A percentile compares a stretch with the other conserved stretches of the same genome.
These are phyloP conservation scores for Polypedilum vanderplanki DNA, from an alignment of 1,140 invertebrate genomes.

Conservation along the genomic window DNA sequence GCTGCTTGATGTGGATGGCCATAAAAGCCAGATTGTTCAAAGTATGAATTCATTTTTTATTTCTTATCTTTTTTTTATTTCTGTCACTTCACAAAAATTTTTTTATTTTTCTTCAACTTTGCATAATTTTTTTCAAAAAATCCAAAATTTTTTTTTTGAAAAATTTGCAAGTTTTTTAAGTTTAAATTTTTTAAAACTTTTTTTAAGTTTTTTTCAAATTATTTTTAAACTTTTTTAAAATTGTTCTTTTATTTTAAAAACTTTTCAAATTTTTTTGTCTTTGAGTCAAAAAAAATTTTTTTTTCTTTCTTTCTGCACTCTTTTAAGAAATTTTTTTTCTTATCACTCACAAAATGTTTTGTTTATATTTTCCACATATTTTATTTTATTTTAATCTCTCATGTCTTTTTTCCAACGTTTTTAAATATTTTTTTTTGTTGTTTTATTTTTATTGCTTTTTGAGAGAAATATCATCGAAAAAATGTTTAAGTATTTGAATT, in stretches of 20 bases:
- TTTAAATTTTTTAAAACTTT: neutral
- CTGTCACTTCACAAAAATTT: neutral
- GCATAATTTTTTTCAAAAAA: constrained; percentile 26
- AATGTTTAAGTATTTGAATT: no score
- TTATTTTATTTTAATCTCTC: neutral
- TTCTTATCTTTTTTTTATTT: neutral
- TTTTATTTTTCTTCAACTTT: constrained; percentile 20
- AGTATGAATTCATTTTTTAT: constrained; percentile 84
- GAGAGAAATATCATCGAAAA: no score
- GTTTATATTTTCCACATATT: neutral
- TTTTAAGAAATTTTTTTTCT: neutral
- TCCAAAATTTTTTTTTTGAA: no score
- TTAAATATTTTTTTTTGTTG: no score
- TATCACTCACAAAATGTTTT: neutral
- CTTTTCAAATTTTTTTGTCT: neutral
- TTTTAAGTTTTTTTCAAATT: neutral
- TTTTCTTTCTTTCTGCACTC: no score
- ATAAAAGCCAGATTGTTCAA: constrained; percentile 90
- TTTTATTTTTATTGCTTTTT: constrained; percentile 24
- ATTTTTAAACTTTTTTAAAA: neutral
- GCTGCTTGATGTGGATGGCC: constrained; percentile 76
- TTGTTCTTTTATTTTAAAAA: neutral
- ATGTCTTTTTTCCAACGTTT: no score
- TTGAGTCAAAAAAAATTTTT: no score
- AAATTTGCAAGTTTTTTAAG: neutral